A percentile compares a stretch with the other conserved stretches of the same genome.
These are phyloP conservation scores for Drosophila miranda DNA, from an alignment of 1,140 invertebrate species.

Conservation along the genomic window DNA sequence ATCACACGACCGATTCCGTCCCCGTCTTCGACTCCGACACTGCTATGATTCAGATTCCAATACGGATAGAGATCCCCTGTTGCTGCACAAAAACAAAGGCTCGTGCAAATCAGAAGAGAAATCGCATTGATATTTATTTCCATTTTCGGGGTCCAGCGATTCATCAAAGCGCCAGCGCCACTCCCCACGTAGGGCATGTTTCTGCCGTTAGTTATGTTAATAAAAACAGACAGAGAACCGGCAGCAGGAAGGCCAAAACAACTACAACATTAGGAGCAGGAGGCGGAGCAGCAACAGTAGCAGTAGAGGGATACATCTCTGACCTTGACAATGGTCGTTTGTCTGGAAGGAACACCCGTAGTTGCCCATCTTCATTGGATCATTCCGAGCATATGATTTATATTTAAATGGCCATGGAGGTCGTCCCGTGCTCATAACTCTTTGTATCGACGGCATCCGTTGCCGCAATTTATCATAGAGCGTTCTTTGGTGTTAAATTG, in stretches of 20 bases:
- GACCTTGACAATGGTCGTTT: constrained; percentile 50
- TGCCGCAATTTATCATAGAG: constrained; percentile 65
- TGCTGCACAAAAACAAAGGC: constrained; percentile 68
- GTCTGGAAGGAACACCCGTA: not conserved
- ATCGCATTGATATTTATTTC: constrained; percentile 60
- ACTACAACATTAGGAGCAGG: not conserved
- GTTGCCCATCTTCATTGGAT: constrained; percentile 19
- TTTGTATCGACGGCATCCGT: constrained; percentile 58
- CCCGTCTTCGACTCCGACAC: constrained; percentile 2
- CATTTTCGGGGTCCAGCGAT: constrained; percentile 44
- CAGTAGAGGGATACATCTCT: constrained; percentile 36
- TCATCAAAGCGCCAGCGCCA: constrained; percentile 29
- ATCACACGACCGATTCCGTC: constrained; percentile 46
- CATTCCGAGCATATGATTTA: constrained; percentile 69
- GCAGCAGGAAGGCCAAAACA: constrained; percentile 15
- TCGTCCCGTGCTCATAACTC: constrained; percentile 77
- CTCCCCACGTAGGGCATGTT: not conserved
- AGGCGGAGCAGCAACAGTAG: constrained; percentile 11
- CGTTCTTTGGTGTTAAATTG: constrained; percentile 67
- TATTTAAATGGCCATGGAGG: constrained; percentile 78
- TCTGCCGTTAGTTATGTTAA: constrained; percentile 56
- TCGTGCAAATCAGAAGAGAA: constrained; percentile 24
- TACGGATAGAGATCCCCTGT: not conserved
- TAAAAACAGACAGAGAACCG: constrained; percentile 50
- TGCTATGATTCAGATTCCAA: not conserved